Evolutionary conservation across 1,140 invertebrate genomes (phyloP).

Genomic region (Drosophila insularis): DNA sequence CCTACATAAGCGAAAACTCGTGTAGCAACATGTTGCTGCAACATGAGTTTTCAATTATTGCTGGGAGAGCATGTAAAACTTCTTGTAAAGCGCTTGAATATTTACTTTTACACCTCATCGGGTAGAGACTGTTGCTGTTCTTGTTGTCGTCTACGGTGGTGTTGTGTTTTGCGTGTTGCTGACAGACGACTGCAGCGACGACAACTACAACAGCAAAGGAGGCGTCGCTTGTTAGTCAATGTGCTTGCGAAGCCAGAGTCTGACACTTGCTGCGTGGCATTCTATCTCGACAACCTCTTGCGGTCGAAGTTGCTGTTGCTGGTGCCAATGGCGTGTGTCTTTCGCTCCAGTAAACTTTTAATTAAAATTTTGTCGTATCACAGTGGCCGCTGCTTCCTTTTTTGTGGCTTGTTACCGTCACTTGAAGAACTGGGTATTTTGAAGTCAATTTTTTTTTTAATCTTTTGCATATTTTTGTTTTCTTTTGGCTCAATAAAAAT

Average conservation of each 20-base stretch:
- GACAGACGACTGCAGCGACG: constrained; percentile 42
- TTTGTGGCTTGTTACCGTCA: constrained; percentile 64
- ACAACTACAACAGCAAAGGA: constrained; percentile 22
- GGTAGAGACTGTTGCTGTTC: constrained; percentile 15
- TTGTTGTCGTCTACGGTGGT: constrained; percentile 7
- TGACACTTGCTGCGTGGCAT: constrained; percentile 72
- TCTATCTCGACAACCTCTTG: constrained; percentile 70
- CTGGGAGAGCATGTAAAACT: constrained; percentile 62
- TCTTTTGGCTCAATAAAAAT: constrained; percentile 46
- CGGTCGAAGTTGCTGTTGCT: constrained; percentile 36
- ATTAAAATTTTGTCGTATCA: constrained; percentile 74
- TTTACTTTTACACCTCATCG: constrained; percentile 66
- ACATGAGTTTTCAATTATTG: constrained; percentile 75
- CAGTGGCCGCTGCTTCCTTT: constrained; percentile 60
- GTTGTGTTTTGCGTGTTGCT: constrained; percentile 45
- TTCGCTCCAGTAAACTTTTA: constrained; percentile 67
- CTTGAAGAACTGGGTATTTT: constrained; percentile 13
- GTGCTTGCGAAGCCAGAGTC: constrained; percentile 33
- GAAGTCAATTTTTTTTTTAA: background rate
- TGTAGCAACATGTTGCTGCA: constrained; percentile 64
- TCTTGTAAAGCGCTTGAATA: constrained; percentile 63
- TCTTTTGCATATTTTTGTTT: background rate
- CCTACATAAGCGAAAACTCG: constrained; percentile 58
- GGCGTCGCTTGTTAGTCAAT: constrained; percentile 70
- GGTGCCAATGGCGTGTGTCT: constrained; percentile 67